Evolutionary conservation across 1,140 invertebrate genomes (phyloP), one percentile per base, ranked within the genome.

Genomic region (Cotesia glomerata): DNA sequence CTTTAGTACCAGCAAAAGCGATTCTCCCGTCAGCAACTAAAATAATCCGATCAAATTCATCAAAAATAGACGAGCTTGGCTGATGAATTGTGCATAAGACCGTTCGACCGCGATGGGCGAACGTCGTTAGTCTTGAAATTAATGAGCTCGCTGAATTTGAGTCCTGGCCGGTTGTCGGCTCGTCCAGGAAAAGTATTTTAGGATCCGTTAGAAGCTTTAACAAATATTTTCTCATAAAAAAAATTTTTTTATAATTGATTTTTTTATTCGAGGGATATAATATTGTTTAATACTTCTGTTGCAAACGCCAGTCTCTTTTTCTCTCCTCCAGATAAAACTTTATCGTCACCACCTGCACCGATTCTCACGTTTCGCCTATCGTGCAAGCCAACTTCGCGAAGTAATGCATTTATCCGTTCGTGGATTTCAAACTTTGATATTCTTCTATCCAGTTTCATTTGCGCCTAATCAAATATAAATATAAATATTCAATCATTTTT

Each of bases 61-160:
- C 91, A 80, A 97, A 98, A 36, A 98, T 89, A 77, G 97, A 93
- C 0, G 95, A 96, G n/a, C 95, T 97, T 0, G 98, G 97, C 84
- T 99, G 98, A 86, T 99, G 97, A 76, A 99, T 98, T 11, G 97
- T 98, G 80, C 95, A 97, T 18, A 99, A 86, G 2, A 99, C 93
- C 0, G 96, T 98, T 79, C 94, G 93, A 16, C 95, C 94, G 67
- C 88, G 83, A 1, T 83, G 81, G 0, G 92, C 90, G 80, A 93
- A 90, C 32, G 87, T 85, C 52, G 91, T 91, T 81, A 96, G 88
- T 76, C 94, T 90, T 2, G 88, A 86, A n/a, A 98, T 91, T 56
- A 98, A 86, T 82, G 95, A 95, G 76, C 93, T 91, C 0, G 97
- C 97, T 80, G 97, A 97, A 78, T 92, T 97, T 0, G 97, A 95